Base-by-base conservation (phyloP, 2,888 invertebrate species). In the Hoplodrina ambigua region DNA sequence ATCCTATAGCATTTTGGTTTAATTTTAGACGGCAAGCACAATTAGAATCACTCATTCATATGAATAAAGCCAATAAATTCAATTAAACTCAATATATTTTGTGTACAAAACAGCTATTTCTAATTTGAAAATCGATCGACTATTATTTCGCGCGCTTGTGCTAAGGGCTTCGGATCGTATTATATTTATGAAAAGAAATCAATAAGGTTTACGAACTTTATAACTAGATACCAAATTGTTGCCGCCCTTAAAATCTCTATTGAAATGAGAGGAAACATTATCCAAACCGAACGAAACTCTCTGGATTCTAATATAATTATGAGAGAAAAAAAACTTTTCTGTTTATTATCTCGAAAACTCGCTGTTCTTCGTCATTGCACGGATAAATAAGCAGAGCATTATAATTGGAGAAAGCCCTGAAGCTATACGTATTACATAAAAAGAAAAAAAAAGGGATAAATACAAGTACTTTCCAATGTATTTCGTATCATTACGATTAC, bases 341-440 rank as follows among this genome's bases (percentile, higher is more conserved):
- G 55, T 61, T 75, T 74, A 63, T 62, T 46, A 49, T 20, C 54
- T 30, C 49, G 15, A 67, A 13, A 60, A 6, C 55, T 63, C 55
- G 37, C 52, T 65, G 65, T 49, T 41, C 53, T n/a, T 55, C 57
- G 53, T 69, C 69, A 65, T 69, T 67, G 54, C 41, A 69, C 54
- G 50, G 67, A 61, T n/a, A 75, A 83, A 80, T 68, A 70, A 65
- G 60, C 30, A 33, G 17, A 41, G 58, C 58, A 71, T 70, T 74
- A 67, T 82, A 83, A 81, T 78, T 72, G 71, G 68, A 71, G 75
- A 72, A 73, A 52, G 56, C 82, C 82, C 78, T 70, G 37, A 57
- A 71, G 82, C 67, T 70, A 70, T 68, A 54, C 44, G 60, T 69
- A 78, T 69, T 61, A 69, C 55, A 72, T 72, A 58, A 69, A 78